A percentile compares a stretch with the other conserved stretches of the same genome.
These are phyloP conservation scores for Cephalopterus ornatus DNA, from an alignment of 2,113 vertebrate species.

Conservation along the genomic window DNA sequence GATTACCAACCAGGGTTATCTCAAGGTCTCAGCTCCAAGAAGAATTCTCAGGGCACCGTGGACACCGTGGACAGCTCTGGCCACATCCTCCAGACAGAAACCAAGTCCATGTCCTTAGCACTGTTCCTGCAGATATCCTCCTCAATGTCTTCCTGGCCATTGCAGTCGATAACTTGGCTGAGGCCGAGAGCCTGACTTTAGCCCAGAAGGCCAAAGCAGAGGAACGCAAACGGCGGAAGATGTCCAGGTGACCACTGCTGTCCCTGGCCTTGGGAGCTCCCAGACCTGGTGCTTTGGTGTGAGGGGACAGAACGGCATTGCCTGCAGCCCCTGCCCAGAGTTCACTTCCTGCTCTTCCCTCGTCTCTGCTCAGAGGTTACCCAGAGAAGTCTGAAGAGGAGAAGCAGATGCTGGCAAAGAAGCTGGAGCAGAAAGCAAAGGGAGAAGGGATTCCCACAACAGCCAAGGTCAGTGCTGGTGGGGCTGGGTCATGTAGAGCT, in stretches of 20 bases:
- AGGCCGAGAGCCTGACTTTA: slow-evolving; percentile 92
- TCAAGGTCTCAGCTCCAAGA: background rate
- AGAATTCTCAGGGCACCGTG: background rate
- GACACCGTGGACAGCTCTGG: background rate
- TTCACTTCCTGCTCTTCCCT: background rate
- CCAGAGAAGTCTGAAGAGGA: slow-evolving; percentile 93
- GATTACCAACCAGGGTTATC: background rate
- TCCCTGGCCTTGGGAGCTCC: background rate
- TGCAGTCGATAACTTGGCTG: slow-evolving; percentile 93
- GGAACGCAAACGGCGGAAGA: slow-evolving; percentile 85
- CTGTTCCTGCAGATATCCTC: slow-evolving; percentile 84
- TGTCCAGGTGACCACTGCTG: slow-evolving; percentile 76
- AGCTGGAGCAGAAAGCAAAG: slow-evolving; percentile 90
- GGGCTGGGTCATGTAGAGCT: background rate
- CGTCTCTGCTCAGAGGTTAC: slow-evolving; percentile 72
- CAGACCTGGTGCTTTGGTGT: fast-evolving
- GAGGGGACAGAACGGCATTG: background rate
- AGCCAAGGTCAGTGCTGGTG: slow-evolving; percentile 81
- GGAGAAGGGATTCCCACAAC: slow-evolving; percentile 92
- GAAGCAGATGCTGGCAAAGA: slow-evolving; percentile 83
- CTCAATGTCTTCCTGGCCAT: slow-evolving; percentile 98
- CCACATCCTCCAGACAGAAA: background rate
- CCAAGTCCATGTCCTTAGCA: slow-evolving; percentile 69
- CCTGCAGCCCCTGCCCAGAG: background rate
- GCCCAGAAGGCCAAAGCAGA: slow-evolving; percentile 95